A percentile compares a stretch with the other conserved stretches of the same genome.
phyloP scores from a whole-genome alignment of 2,888 invertebrate genomes.

The Diadegma fenestrale region DNA sequence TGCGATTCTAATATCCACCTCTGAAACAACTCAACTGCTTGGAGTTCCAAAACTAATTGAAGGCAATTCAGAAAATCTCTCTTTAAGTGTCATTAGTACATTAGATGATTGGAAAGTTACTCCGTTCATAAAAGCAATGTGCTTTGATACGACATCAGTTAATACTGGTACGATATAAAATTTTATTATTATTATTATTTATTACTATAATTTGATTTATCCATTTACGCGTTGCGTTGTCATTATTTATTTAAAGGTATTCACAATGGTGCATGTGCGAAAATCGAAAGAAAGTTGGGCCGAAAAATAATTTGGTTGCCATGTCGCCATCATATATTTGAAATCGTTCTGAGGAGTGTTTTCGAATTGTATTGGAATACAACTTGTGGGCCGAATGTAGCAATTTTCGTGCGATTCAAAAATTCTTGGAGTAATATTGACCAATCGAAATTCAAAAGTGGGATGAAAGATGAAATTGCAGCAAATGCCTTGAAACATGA shows the following conservation, averaged over 20 bases:
- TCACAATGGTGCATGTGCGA: slow-evolving; percentile 18
- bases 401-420: slow-evolving; percentile 29
- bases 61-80: slow-evolving; percentile 41
- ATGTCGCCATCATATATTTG: slow-evolving; percentile 59
- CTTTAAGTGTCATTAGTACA: slow-evolving; percentile 41
- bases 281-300: slow-evolving; percentile 23
- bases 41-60: slow-evolving; percentile 53
- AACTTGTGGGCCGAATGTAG: slow-evolving; percentile 49
- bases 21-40: slow-evolving; percentile 31
- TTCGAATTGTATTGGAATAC: slow-evolving; percentile 56
- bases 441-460: slow-evolving; percentile 18
- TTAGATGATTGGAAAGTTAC: slow-evolving; percentile 48
- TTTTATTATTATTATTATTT: neutral
- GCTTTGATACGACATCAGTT: slow-evolving; percentile 71
- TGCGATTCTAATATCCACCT: slow-evolving; percentile 36
- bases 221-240: neutral
- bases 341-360: slow-evolving; percentile 35
- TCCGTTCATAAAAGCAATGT: slow-evolving; percentile 61
- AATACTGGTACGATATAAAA: slow-evolving; percentile 59
- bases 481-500: neutral
- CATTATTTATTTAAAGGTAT: slow-evolving; percentile 13
- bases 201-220: neutral
- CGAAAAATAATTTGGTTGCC: slow-evolving; percentile 28
- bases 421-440: slow-evolving; percentile 18
- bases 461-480: neutral